Conservation (phyloP, 2,888 invertebrate species). For the Microplitis manilae region DNA sequence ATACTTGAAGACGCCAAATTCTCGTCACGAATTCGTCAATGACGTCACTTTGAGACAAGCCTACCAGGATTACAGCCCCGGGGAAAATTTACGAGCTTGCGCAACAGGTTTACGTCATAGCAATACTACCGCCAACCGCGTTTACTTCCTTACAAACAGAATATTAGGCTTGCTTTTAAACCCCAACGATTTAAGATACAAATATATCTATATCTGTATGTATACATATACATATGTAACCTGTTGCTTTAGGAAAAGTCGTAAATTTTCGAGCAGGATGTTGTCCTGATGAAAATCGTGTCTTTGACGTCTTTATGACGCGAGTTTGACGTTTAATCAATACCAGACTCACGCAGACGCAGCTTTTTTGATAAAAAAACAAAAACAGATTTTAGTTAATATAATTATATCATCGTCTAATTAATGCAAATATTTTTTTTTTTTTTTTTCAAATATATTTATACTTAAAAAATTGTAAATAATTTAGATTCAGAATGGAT, state of each 20-base stretch:
- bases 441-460: too few species aligned
- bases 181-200: not conserved
- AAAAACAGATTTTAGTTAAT: too few species aligned
- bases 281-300: slow-evolving; percentile 71
- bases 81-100: slow-evolving; percentile 68
- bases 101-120: slow-evolving; percentile 60
- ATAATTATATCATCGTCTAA: too few species aligned
- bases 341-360: slow-evolving; percentile 52
- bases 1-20: slow-evolving; percentile 59
- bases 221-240: slow-evolving; percentile 47
- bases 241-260: slow-evolving; percentile 64
- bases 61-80: slow-evolving; percentile 71
- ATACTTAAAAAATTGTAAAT: too few species aligned
- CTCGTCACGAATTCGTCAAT: slow-evolving; percentile 70
- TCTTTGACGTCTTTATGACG: slow-evolving; percentile 72
- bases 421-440: too few species aligned
- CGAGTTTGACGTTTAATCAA: slow-evolving; percentile 69
- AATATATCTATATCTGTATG: not conserved
- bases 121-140: slow-evolving; percentile 2
- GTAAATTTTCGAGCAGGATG: slow-evolving; percentile 70
- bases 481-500: too few species aligned
- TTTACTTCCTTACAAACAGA: not conserved
- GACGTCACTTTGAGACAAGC: slow-evolving; percentile 70
- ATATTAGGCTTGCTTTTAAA: not conserved
- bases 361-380: too few species aligned